Evolutionary conservation across 2,888 invertebrate species (phyloP).

Genomic region (Proisotoma minuta): DNA sequence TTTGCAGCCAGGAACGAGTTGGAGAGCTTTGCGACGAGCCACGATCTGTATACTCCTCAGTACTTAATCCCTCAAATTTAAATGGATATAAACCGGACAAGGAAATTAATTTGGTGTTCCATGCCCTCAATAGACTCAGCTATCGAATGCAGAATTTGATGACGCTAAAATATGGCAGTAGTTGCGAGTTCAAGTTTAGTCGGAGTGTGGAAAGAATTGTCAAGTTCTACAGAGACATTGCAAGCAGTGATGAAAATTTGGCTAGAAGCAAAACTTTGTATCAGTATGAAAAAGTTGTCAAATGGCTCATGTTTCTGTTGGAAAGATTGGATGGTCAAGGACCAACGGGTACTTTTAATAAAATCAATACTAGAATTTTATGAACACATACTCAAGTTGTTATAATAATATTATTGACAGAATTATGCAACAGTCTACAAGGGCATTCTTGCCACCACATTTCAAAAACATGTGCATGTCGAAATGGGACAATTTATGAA

Average conservation of each 20-base stretch:
- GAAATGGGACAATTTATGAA: slow-evolving; percentile 14
- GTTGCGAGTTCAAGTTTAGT: slow-evolving; percentile 12
- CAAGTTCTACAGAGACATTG: slow-evolving; percentile 19
- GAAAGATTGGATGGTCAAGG: slow-evolving; percentile 10
- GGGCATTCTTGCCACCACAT: slow-evolving; percentile 17
- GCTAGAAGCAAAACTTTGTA: slow-evolving; percentile 7
- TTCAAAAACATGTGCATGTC: slow-evolving; percentile 16
- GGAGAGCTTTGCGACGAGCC: slow-evolving; percentile 14
- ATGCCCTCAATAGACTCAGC: slow-evolving; percentile 16
- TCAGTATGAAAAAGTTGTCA: slow-evolving; percentile 15
- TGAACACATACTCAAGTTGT: no score
- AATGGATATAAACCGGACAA: slow-evolving; percentile 11
- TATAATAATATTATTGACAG: background rate
- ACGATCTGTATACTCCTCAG: slow-evolving; percentile 11
- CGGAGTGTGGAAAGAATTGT: slow-evolving; percentile 18
- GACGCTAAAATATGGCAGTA: slow-evolving; percentile 10
- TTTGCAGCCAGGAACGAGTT: slow-evolving; percentile 7
- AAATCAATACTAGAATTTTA: background rate
- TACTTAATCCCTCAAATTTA: slow-evolving; percentile 11
- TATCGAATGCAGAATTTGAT: slow-evolving; percentile 18
- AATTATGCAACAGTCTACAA: slow-evolving; percentile 17
- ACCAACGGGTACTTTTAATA: background rate
- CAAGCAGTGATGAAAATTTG: slow-evolving; percentile 10
- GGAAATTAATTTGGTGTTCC: slow-evolving; percentile 11
- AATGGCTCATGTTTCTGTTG: slow-evolving; percentile 20